Conservation (phyloP, 2,113 vertebrate species). For the Odobenus rosmarus region DNA sequence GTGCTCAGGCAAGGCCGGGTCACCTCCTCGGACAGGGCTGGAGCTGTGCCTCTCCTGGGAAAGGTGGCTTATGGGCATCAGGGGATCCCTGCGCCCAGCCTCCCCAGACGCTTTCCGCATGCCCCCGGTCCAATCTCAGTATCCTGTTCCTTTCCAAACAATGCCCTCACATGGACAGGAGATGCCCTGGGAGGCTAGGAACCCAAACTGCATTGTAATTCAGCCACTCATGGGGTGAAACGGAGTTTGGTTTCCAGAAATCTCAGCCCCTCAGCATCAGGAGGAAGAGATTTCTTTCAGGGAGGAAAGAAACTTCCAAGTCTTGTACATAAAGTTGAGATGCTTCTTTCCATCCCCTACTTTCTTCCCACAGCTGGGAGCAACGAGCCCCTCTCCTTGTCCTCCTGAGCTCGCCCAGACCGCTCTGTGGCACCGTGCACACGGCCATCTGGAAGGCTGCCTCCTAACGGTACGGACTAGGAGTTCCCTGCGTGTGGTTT, state of each 20-base stretch:
- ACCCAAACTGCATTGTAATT: not conserved
- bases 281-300: not conserved
- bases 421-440: too few relatives aligned
- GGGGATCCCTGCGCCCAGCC: accelerated
- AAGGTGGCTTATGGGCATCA: not conserved
- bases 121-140: accelerated
- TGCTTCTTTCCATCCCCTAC: accelerated
- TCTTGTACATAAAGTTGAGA: not conserved
- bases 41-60: accelerated
- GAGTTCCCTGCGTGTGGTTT: too few relatives aligned
- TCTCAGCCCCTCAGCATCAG: not conserved
- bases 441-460: too few relatives aligned
- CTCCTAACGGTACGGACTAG: too few relatives aligned
- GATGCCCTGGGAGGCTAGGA: not conserved
- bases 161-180: not conserved
- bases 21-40: not conserved
- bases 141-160: accelerated
- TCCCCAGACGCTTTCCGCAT: not conserved
- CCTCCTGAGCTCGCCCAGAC: not conserved
- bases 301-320: not conserved
- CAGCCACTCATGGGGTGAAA: not conserved
- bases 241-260: not conserved
- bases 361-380: not conserved
- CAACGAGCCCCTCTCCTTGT: accelerated
- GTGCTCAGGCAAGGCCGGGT: not conserved